These are phyloP conservation scores for Plectropomus leopardus DNA, from an alignment of 2,113 vertebrate genomes.

Conservation along the genomic window DNA sequence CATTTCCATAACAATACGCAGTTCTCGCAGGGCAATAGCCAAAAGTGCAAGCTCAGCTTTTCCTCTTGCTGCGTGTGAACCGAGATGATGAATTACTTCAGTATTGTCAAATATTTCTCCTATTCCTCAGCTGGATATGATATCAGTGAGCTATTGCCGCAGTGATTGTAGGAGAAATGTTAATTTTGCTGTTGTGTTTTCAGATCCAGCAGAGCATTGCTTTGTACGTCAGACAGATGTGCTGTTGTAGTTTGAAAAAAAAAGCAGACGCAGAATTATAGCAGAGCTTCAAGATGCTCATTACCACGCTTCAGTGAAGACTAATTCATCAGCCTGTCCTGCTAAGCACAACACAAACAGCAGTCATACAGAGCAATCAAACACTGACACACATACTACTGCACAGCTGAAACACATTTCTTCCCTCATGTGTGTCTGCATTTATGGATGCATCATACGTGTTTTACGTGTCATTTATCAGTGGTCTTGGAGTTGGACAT, in stretches of 20 bases:
- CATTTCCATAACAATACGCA: constrained; percentile 33
- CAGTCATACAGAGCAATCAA: too few species aligned
- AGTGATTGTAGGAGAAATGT: background rate
- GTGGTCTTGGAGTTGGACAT: too few species aligned
- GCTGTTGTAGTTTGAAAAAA: too few species aligned
- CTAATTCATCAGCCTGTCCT: constrained; percentile 15
- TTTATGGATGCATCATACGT: too few species aligned
- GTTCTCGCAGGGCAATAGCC: background rate
- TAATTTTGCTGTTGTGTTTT: background rate
- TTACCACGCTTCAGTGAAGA: constrained; percentile 11
- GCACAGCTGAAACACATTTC: too few species aligned
- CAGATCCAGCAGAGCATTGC: background rate
- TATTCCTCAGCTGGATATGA: background rate
- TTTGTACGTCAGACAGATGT: constrained; percentile 6
- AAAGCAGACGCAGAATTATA: background rate
- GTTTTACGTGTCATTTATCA: too few species aligned
- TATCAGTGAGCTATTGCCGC: background rate
- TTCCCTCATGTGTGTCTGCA: too few species aligned
- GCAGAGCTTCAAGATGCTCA: constrained; percentile 15
- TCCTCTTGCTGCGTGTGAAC: background rate
- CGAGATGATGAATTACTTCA: background rate
- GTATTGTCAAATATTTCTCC: background rate
- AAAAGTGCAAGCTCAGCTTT: constrained; percentile 29
- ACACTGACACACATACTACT: too few species aligned
- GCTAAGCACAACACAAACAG: background rate